Conservation (phyloP, 2,797 vertebrate species). For the Stomatorhinus walkeri region DNA sequence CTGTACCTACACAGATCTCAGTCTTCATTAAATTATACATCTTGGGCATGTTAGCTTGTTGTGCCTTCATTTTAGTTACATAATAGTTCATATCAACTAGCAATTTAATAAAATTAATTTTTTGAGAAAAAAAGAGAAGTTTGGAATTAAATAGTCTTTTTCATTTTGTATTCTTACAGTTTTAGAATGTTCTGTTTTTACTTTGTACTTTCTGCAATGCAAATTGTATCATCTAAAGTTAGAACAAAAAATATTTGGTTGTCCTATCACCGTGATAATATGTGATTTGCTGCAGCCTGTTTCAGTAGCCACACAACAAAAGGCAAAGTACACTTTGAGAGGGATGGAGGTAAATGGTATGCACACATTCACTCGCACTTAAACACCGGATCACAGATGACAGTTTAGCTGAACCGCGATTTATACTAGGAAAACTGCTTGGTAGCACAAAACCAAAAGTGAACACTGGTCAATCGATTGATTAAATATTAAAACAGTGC, state of each 20-base stretch:
- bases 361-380: neutral
- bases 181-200: neutral
- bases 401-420: neutral
- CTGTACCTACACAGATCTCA: neutral
- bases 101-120: neutral
- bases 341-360: no score
- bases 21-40: neutral
- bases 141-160: neutral
- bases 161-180: neutral
- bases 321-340: neutral
- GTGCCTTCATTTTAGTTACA: neutral
- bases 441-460: neutral
- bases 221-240: neutral
- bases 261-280: slow-evolving; percentile 3
- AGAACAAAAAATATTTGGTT: neutral
- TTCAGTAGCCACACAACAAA: neutral
- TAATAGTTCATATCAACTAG: neutral
- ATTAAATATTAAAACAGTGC: neutral
- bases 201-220: no score
- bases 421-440: neutral
- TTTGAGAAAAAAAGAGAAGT: neutral
- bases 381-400: neutral
- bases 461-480: neutral
- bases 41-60: neutral
- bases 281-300: slow-evolving; percentile 15